Percentiles rank a stretch among this genome's conserved stretches.
These are phyloP conservation scores for Pterophyllum scalare DNA, from an alignment of 2,113 vertebrate genomes.

Conservation along the genomic window DNA sequence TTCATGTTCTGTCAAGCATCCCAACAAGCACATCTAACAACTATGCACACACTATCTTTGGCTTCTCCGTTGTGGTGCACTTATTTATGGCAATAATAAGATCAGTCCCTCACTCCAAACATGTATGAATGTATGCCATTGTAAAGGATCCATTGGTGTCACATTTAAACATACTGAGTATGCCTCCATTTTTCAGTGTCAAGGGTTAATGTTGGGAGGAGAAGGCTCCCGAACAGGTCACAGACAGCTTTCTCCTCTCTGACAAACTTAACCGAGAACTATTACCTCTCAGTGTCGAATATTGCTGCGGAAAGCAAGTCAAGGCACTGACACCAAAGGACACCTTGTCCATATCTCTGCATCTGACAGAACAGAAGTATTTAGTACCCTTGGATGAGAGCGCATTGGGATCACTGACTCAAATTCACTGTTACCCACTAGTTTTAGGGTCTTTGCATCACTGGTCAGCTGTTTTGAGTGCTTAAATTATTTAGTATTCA, in stretches of 20 bases:
- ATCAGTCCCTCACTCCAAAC: not conserved
- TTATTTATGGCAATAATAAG: not conserved
- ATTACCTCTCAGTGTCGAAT: not conserved
- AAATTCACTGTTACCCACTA: not conserved
- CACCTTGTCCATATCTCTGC: not conserved
- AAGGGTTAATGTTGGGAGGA: not conserved
- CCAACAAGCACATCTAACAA: too few species aligned
- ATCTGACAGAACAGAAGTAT: not conserved
- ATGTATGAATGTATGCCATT: not conserved
- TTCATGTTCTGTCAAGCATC: not conserved
- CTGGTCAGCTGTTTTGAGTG: not conserved
- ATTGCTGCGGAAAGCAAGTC: not conserved
- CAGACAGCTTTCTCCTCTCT: not conserved
- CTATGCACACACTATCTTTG: too few species aligned
- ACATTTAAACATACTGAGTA: not conserved
- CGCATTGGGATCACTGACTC: not conserved
- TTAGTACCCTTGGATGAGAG: not conserved
- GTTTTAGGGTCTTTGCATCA: not conserved
- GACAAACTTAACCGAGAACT: not conserved
- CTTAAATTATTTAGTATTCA: constrained; percentile 11
- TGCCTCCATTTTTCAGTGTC: not conserved
- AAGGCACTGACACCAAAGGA: constrained; percentile 5
- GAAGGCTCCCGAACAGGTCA: not conserved
- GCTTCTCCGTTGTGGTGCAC: too few species aligned
- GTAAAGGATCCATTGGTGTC: not conserved